Base-by-base conservation (phyloP, 2,113 vertebrate species). In the Leptosomus discolor region DNA sequence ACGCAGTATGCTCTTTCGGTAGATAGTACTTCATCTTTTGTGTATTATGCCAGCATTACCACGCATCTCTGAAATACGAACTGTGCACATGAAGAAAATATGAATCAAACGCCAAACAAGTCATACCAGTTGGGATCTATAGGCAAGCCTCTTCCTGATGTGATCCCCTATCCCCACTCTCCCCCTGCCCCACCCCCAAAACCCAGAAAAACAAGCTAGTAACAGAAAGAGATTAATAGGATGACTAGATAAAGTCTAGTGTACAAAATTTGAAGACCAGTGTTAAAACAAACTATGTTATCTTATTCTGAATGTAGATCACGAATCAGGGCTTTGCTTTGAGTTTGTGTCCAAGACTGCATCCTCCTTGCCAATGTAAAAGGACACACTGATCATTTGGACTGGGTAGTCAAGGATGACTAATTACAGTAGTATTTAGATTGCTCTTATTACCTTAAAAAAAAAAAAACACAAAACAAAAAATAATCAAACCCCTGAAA, bases 171-270 rank as follows among this genome's bases (percentile, higher is more conserved):
- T 21, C 13, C 12, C 34, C 19, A 48, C 9, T 36, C 4, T 54
- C 19, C 26, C 36, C 4, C 8, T 6, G 11, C 3, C 2, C 20
- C 5, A 1, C 4, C 14, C 20, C 11, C 0, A 9, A 65, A 83
- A 16, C 9, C 21, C 64, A 53, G 45, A 50, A 56, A 75, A 86
- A 56, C 8, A 78, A 74, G 73, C 5, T 9, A 51, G 3, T 24
- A 45, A 54, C 23, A 60, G 21, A 64, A 61, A 67, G 23, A 82
- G 29, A 60, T n/a, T 29, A 79, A 61, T n/a, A 43, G 39, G 21
- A 73, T 67, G 30, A 60, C 60, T 12, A 36, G 4, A 6, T 43
- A 67, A 63, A 80, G 36, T 20, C 12, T 26, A 2, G 0, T 5
- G 22, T 32, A 19, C 9, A 34, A 45, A 36, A 73, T 48, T 22